phyloP scores from a whole-genome alignment of 1,140 invertebrate genomes.

The Lasioglossum albipes region DNA sequence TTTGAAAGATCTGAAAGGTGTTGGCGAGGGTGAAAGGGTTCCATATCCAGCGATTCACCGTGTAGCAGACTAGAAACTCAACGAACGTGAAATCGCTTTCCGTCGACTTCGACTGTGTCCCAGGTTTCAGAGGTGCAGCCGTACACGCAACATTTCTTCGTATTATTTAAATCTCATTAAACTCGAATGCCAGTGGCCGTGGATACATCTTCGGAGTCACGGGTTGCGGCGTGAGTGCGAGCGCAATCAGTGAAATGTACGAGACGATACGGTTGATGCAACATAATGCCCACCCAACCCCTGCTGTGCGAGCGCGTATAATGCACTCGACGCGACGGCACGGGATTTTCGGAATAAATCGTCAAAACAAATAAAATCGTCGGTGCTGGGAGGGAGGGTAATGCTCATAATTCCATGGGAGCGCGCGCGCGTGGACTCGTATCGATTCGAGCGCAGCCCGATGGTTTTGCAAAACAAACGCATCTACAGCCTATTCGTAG shows the following conservation, averaged over 20 bases:
- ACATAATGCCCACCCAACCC: constrained; percentile 12
- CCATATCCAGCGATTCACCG: not conserved
- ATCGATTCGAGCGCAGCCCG: constrained; percentile 54
- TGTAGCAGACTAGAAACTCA: no score
- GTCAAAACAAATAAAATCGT: constrained; percentile 53
- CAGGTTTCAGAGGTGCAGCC: not conserved
- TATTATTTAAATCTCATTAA: constrained; percentile 31
- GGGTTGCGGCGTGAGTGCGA: not conserved
- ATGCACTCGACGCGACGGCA: constrained; percentile 25
- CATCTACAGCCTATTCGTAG: constrained; percentile 37
- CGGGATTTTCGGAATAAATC: constrained; percentile 61
- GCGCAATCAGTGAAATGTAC: constrained; percentile 6
- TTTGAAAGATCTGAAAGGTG: no score
- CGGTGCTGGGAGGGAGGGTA: constrained; percentile 21
- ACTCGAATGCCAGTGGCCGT: not conserved
- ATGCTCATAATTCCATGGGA: constrained; percentile 60
- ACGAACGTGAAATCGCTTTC: not conserved
- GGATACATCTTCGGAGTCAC: constrained; percentile 10
- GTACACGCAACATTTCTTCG: not conserved
- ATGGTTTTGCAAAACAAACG: constrained; percentile 59
- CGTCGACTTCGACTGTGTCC: not conserved
- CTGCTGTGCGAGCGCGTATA: constrained; percentile 3
- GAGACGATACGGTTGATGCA: constrained; percentile 10
- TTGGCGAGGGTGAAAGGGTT: no score
- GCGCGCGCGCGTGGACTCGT: constrained; percentile 14